These are phyloP conservation scores for Heliothis subflexa DNA, from an alignment of 1,140 invertebrate species.

Conservation along the genomic window DNA sequence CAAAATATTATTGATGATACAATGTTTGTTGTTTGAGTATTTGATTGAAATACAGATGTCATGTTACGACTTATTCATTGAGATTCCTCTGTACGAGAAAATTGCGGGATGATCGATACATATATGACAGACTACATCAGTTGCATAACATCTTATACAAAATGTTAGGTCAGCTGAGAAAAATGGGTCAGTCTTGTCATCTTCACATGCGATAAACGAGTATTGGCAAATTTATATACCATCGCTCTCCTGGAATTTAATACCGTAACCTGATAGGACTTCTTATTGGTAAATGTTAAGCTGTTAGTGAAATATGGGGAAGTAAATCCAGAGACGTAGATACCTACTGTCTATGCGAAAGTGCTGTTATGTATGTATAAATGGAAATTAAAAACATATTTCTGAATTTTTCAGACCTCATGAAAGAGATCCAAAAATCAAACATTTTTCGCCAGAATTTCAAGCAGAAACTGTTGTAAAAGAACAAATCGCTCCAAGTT, in stretches of 20 bases:
- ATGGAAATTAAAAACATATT: neutral
- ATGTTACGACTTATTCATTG: no score
- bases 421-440: slow-evolving; percentile 22
- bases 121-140: slow-evolving; percentile 15
- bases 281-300: neutral
- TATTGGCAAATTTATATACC: slow-evolving; percentile 14
- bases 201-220: slow-evolving; percentile 7
- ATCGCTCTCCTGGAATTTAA: slow-evolving; percentile 20
- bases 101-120: neutral
- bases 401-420: neutral
- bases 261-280: neutral
- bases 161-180: slow-evolving; percentile 29
- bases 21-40: neutral
- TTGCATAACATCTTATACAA: slow-evolving; percentile 27
- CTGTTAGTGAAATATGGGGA: neutral
- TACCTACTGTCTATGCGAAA: no score
- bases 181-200: slow-evolving; percentile 27
- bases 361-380: no score
- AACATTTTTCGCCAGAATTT: slow-evolving; percentile 22
- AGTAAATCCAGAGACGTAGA: neutral
- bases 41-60: neutral
- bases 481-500: slow-evolving; percentile 49
- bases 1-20: neutral
- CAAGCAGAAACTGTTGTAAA: slow-evolving; percentile 37
- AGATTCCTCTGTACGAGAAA: no score